Percentiles rank a stretch among this genome's conserved stretches.
These are phyloP conservation scores for Porites evermanni DNA, from an alignment of 92 coral and sea anemone genomes.

Conservation along the genomic window DNA sequence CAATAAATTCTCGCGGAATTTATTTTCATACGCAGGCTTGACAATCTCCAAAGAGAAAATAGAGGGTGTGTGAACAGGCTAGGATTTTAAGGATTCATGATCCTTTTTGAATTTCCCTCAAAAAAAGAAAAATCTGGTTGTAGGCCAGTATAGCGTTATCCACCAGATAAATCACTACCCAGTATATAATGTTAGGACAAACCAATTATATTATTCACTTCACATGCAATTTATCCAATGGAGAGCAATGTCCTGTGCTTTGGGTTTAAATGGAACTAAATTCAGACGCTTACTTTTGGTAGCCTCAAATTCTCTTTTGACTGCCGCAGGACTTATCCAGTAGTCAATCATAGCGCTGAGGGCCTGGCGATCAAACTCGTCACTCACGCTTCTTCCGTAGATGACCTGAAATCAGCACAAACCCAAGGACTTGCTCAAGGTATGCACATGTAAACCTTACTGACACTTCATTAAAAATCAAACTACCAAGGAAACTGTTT, in stretches of 20 bases:
- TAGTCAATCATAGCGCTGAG: constrained; percentile 95
- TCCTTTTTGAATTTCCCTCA: too few relatives aligned
- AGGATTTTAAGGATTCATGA: too few relatives aligned
- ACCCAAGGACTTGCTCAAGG: background rate
- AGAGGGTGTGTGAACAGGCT: too few relatives aligned
- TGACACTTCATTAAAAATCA: too few relatives aligned
- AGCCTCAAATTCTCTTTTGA: constrained; percentile 97
- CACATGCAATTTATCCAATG: background rate
- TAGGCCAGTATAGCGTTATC: too few relatives aligned
- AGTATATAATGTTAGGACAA: background rate
- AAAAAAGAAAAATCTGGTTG: too few relatives aligned
- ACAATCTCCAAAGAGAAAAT: too few relatives aligned
- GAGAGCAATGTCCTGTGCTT: too few relatives aligned
- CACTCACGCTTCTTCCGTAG: constrained; percentile 89
- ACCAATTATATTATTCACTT: background rate
- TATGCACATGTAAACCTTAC: background rate
- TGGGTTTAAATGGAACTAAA: background rate
- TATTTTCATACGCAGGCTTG: too few relatives aligned
- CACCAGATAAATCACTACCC: too few relatives aligned
- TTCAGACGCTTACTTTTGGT: constrained; percentile 74
- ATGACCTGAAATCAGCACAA: constrained; percentile 71
- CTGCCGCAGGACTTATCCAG: constrained; percentile 99
- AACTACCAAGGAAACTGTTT: too few relatives aligned
- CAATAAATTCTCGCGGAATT: too few relatives aligned
- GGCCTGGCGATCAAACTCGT: constrained; percentile 98